A percentile compares a stretch with the other conserved stretches of the same genome.
phyloP scores from a whole-genome alignment of 2,888 invertebrate species.

The Parapristionchus giblindavisi region DNA sequence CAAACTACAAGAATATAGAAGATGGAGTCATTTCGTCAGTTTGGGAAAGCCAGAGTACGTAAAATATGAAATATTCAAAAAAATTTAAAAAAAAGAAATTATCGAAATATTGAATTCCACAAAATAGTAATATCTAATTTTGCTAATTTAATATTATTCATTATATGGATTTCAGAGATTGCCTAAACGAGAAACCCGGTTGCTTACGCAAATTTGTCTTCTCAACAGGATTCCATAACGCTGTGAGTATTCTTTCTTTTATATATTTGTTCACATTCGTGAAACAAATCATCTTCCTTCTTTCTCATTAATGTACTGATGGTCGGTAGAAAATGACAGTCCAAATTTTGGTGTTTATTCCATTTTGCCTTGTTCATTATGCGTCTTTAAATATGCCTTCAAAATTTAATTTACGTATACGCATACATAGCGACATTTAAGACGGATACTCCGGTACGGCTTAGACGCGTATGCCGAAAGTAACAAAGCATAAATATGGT shows the following conservation, averaged over 20 bases:
- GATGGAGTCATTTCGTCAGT: constrained; percentile 68
- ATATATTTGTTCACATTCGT: too few species aligned
- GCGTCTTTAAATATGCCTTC: too few species aligned
- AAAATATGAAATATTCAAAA: background rate
- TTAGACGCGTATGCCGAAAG: too few species aligned
- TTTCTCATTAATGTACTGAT: too few species aligned
- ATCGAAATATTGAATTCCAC: background rate
- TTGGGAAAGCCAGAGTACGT: constrained; percentile 62
- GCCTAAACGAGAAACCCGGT: constrained; percentile 60
- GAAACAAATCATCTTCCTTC: too few species aligned
- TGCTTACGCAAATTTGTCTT: constrained; percentile 68
- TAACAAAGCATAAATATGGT: too few species aligned
- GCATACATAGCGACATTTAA: too few species aligned
- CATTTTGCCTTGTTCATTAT: too few species aligned
- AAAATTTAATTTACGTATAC: too few species aligned
- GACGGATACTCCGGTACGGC: too few species aligned
- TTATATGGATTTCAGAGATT: constrained; percentile 55
- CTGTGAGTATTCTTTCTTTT: constrained; percentile 44
- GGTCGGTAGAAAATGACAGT: too few species aligned
- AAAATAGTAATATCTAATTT: background rate
- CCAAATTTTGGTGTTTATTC: too few species aligned
- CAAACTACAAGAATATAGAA: constrained; percentile 59
- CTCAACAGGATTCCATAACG: constrained; percentile 68
- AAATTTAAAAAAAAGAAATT: background rate
- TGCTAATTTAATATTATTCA: background rate